These are phyloP conservation scores for Hylomyscus alleni DNA, from an alignment of 2,797 vertebrate species.

Conservation along the genomic window DNA sequence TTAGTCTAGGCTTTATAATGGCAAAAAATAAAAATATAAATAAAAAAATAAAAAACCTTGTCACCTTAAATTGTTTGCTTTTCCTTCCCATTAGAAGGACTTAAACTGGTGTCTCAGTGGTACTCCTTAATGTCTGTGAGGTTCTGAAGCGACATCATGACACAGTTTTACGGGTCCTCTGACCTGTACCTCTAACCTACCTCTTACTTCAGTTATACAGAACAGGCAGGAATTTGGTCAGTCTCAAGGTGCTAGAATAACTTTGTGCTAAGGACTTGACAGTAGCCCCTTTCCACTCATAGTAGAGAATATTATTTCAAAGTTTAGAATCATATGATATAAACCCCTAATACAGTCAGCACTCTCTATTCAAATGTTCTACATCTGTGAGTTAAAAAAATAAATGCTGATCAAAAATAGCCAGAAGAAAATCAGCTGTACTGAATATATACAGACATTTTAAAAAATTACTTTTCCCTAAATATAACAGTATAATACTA, in stretches of 20 bases:
- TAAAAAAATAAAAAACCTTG: too few relatives aligned
- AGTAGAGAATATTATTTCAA: conserved; percentile 21
- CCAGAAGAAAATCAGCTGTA: neutral
- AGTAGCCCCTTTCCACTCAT: neutral
- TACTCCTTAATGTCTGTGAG: neutral
- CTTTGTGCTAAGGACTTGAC: neutral
- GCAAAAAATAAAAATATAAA: too few relatives aligned
- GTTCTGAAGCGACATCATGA: neutral
- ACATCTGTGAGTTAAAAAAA: neutral
- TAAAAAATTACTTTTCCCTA: neutral
- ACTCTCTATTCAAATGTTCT: neutral
- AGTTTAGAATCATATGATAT: neutral
- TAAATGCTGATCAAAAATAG: neutral
- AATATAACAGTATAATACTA: neutral
- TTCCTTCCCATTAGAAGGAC: neutral
- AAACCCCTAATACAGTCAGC: neutral
- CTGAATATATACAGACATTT: neutral
- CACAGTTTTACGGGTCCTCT: neutral
- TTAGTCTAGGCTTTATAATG: neutral
- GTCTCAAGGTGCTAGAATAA: conserved; percentile 49
- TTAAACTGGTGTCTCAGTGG: neutral
- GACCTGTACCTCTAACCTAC: neutral
- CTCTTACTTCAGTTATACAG: neutral
- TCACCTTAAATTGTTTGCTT: neutral
- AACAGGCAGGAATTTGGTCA: conserved; percentile 36